Conservation (phyloP, 2,113 vertebrate species). For the Sinocyclocheilus rhinocerous region DNA sequence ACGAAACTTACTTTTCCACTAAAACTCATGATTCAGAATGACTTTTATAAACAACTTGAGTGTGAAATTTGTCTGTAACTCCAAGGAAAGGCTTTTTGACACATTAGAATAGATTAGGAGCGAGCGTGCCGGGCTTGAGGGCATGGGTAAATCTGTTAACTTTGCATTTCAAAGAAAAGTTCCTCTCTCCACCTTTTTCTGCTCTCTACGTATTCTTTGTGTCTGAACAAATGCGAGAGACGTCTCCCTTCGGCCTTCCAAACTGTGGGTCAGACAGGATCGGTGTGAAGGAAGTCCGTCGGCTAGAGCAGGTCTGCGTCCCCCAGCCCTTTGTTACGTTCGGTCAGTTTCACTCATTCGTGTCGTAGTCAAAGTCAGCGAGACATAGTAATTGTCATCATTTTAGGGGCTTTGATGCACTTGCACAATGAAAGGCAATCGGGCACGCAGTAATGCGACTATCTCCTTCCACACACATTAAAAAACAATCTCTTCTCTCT, state of each 20-base stretch:
- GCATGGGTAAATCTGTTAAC: slow-evolving; percentile 74
- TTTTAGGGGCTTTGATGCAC: slow-evolving; percentile 44
- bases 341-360: background rate
- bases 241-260: slow-evolving; percentile 15
- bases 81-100: slow-evolving; percentile 75
- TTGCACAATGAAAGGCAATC: slow-evolving; percentile 51
- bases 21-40: slow-evolving; percentile 68
- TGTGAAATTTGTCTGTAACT: slow-evolving; percentile 76
- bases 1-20: slow-evolving; percentile 63
- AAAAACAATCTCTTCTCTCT: slow-evolving; percentile 34
- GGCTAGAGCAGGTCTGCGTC: background rate
- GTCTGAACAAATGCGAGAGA: slow-evolving; percentile 55
- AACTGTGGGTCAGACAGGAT: slow-evolving; percentile 17
- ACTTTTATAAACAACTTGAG: slow-evolving; percentile 76
- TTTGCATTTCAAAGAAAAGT: slow-evolving; percentile 76
- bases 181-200: slow-evolving; percentile 61
- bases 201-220: background rate
- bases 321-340: background rate
- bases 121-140: slow-evolving; percentile 70
- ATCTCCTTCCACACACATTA: slow-evolving; percentile 49
- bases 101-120: slow-evolving; percentile 80
- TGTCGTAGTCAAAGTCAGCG: slow-evolving; percentile 1
- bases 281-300: background rate
- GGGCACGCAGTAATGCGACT: slow-evolving; percentile 36
- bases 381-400: slow-evolving; percentile 30